These are phyloP conservation scores for Aphelenchoides besseyi DNA, from an alignment of 1,140 invertebrate species.

Conservation along the genomic window DNA sequence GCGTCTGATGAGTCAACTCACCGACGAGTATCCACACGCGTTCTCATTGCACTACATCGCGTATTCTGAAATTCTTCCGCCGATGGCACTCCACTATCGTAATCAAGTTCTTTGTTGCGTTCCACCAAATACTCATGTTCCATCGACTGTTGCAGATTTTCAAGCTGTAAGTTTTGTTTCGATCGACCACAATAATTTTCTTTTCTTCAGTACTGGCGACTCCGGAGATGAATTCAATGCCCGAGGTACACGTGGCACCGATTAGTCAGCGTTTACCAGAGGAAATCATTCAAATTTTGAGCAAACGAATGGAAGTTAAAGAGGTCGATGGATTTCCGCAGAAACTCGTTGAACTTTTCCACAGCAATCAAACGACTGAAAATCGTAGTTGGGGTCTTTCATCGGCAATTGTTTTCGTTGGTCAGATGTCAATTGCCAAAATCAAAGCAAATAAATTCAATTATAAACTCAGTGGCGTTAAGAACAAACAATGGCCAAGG, in stretches of 20 bases:
- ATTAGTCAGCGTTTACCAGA: not conserved
- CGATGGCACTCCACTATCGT: not conserved
- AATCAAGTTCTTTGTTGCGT: not conserved
- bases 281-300: not conserved
- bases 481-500: not conserved
- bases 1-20: not conserved
- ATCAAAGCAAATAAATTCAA: not conserved
- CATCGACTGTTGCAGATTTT: no score
- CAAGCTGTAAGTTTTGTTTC: no score
- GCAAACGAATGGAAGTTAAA: not conserved
- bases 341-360: not conserved
- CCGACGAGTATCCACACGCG: not conserved
- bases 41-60: not conserved
- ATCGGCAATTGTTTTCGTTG: not conserved
- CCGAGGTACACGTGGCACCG: not conserved
- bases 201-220: not conserved
- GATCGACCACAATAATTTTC: not conserved
- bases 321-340: not conserved
- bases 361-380: not conserved
- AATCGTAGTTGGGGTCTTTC: not conserved
- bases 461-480: not conserved
- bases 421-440: not conserved
- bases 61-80: not conserved
- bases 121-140: not conserved
- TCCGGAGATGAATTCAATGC: not conserved